phyloP scores from a whole-genome alignment of 2,888 invertebrate species.

The Volucella bombylans region DNA sequence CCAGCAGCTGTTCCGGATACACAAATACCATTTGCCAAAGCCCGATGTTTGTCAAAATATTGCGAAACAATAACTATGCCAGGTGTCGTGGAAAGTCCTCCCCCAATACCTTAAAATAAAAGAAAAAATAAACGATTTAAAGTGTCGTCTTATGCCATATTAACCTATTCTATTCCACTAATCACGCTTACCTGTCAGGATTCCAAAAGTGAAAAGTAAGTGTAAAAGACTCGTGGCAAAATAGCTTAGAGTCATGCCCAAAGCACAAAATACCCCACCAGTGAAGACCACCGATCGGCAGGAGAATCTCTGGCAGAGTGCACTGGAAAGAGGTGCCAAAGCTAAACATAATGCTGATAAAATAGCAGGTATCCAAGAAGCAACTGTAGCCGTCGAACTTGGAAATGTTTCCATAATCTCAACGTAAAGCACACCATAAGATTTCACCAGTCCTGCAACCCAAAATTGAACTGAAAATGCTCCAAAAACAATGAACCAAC shows the following conservation, averaged over 20 bases:
- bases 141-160: neutral
- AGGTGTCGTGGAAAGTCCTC: constrained; percentile 90
- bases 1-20: constrained; percentile 91
- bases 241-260: constrained; percentile 87
- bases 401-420: constrained; percentile 91
- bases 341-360: constrained; percentile 89
- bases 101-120: constrained; percentile 86
- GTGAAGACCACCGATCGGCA: constrained; percentile 88
- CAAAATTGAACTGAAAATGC: constrained; percentile 92
- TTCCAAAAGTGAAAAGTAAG: constrained; percentile 88
- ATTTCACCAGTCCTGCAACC: constrained; percentile 91
- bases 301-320: constrained; percentile 87
- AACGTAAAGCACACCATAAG: constrained; percentile 90
- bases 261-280: constrained; percentile 88
- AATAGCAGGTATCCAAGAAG: constrained; percentile 91
- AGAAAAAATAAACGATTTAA: neutral
- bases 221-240: constrained; percentile 88
- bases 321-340: constrained; percentile 89
- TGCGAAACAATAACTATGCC: constrained; percentile 91
- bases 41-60: constrained; percentile 90
- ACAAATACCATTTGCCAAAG: constrained; percentile 90
- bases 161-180: neutral
- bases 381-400: constrained; percentile 88
- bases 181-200: constrained; percentile 85
- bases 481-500: constrained; percentile 90